Percentiles rank a stretch among this genome's conserved stretches.
These are phyloP conservation scores for Coendou prehensilis DNA, from an alignment of 2,797 vertebrate species.

Conservation along the genomic window DNA sequence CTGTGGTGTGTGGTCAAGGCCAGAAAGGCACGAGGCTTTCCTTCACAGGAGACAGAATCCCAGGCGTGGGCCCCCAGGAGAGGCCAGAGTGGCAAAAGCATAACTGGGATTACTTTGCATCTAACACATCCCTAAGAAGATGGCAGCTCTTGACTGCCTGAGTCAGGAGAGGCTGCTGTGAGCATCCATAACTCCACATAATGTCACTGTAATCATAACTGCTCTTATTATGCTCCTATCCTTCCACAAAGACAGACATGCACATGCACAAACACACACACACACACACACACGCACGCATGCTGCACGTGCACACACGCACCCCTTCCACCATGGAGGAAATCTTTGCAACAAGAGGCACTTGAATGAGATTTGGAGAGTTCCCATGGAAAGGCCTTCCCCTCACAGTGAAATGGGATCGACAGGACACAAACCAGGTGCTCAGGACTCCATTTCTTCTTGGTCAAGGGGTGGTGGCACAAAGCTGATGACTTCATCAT, in stretches of 20 bases:
- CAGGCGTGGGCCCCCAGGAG: slow-evolving; percentile 48
- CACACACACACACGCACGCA: neutral
- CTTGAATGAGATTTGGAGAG: slow-evolving; percentile 93
- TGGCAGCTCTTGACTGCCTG: slow-evolving; percentile 52
- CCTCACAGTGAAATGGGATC: slow-evolving; percentile 90
- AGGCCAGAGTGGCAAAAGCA: slow-evolving; percentile 77
- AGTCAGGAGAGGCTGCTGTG: slow-evolving; percentile 59
- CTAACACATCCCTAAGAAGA: slow-evolving; percentile 73
- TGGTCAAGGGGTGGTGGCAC: slow-evolving; percentile 94
- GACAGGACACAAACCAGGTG: slow-evolving; percentile 79
- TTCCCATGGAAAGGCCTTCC: slow-evolving; percentile 91
- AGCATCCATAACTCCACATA: slow-evolving; percentile 84
- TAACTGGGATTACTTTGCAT: slow-evolving; percentile 28
- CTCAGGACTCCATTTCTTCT: slow-evolving; percentile 99
- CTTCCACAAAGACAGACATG: slow-evolving; percentile 64
- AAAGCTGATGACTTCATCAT: slow-evolving; percentile 96
- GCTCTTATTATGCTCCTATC: slow-evolving; percentile 87
- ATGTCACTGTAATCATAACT: slow-evolving; percentile 86
- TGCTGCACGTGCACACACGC: slow-evolving; percentile 73
- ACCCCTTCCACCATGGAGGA: slow-evolving; percentile 88
- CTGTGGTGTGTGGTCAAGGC: neutral
- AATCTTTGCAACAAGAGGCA: slow-evolving; percentile 95
- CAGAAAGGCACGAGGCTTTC: neutral
- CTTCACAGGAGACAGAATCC: neutral
- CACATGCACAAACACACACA: neutral